Evolutionary conservation across 2,888 invertebrate genomes (phyloP).

Genomic region (Tipula confusa): DNA sequence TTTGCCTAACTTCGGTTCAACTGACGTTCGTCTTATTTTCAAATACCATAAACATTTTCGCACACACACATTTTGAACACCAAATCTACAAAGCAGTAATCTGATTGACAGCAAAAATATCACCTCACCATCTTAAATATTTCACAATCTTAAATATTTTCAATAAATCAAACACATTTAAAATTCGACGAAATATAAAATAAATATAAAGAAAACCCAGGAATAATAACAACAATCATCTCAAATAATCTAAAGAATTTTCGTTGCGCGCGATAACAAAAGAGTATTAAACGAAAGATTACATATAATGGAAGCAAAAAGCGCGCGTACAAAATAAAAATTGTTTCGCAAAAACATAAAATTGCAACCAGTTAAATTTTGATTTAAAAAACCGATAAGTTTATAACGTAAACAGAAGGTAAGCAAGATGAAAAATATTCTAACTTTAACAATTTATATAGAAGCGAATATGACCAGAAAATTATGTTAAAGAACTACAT

Average conservation of each 20-base stretch:
- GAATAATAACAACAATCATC: neutral
- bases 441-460: neutral
- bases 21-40: no score
- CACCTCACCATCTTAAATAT: neutral
- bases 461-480: neutral
- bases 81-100: neutral
- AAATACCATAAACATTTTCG: no score
- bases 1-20: neutral
- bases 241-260: neutral
- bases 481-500: neutral
- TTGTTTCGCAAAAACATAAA: neutral
- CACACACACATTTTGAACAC: neutral
- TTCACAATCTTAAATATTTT: neutral
- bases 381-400: neutral
- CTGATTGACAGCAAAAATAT: neutral
- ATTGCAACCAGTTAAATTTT: neutral
- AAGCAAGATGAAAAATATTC: neutral
- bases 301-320: neutral
- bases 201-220: neutral
- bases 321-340: neutral
- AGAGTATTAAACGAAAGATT: neutral
- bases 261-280: neutral
- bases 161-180: neutral
- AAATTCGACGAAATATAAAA: neutral
- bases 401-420: conserved; percentile 3